Conservation (phyloP, 2,113 vertebrate genomes). For the Petrocephalus microphthalmus region DNA sequence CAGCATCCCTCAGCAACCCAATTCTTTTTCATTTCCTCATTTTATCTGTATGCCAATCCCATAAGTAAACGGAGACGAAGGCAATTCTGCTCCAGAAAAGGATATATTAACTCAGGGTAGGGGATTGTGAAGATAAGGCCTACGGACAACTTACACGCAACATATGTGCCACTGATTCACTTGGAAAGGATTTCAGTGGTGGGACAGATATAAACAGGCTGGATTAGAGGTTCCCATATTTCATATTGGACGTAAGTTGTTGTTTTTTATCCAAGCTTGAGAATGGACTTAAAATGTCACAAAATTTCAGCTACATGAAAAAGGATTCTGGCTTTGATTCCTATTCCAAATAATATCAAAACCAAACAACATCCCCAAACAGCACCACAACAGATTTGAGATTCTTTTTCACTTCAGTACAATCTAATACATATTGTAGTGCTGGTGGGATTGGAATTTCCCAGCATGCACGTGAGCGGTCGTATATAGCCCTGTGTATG, state of each 20-base stretch:
- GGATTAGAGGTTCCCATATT: neutral
- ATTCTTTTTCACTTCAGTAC: neutral
- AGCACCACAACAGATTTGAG: neutral
- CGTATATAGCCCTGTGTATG: too few relatives aligned
- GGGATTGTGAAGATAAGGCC: neutral
- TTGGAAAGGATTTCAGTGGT: neutral
- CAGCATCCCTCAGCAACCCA: neutral
- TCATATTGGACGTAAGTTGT: neutral
- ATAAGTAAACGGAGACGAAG: neutral
- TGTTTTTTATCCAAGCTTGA: neutral
- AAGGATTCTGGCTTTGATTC: neutral
- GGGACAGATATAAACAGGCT: neutral
- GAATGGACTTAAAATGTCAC: neutral
- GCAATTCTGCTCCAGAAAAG: constrained; percentile 4
- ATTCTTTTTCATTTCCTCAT: constrained; percentile 14
- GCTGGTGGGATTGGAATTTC: too few relatives aligned
- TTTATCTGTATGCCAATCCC: constrained; percentile 4
- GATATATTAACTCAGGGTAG: neutral
- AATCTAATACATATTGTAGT: neutral
- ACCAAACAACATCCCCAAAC: neutral
- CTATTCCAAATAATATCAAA: neutral
- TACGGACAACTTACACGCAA: neutral
- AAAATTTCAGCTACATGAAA: neutral
- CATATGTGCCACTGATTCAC: neutral
- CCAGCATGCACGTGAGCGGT: too few relatives aligned